These are phyloP conservation scores for Copidosoma floridanum DNA, from an alignment of 1,140 invertebrate species.

Conservation along the genomic window DNA sequence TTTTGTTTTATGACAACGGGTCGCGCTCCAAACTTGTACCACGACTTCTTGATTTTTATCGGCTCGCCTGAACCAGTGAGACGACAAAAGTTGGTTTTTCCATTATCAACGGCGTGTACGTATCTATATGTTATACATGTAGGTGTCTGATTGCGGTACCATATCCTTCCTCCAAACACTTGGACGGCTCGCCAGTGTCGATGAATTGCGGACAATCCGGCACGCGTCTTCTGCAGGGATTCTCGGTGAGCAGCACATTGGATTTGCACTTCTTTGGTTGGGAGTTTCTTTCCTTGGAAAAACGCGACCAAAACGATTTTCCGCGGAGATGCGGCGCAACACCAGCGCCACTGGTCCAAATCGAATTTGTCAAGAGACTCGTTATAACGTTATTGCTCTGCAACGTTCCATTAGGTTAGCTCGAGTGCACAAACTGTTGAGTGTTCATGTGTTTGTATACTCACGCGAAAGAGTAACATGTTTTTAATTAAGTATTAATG, in stretches of 20 bases:
- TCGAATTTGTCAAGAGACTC: no score
- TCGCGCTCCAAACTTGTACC: not conserved
- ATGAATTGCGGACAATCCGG: slow-evolving; percentile 1
- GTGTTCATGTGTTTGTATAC: no score
- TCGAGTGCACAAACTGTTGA: no score
- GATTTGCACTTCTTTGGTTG: not conserved
- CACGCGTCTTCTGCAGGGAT: not conserved
- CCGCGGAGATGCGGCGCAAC: not conserved
- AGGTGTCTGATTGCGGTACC: not conserved
- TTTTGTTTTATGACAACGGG: not conserved
- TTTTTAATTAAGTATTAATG: no score
- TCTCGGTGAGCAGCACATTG: not conserved
- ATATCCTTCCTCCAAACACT: slow-evolving; percentile 11
- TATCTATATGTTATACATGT: no score
- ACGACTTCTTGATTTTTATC: not conserved
- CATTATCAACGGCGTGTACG: no score
- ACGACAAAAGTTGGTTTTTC: no score
- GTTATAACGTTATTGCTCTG: no score
- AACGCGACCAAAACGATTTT: not conserved
- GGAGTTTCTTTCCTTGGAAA: not conserved
- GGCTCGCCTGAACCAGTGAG: not conserved
- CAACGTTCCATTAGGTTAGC: no score
- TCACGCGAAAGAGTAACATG: no score
- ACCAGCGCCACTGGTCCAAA: not conserved
- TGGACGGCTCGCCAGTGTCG: slow-evolving; percentile 13